These are phyloP conservation scores for Acrocyrtus sp. DNA, from an alignment of 2,888 invertebrate species.

Conservation along the genomic window DNA sequence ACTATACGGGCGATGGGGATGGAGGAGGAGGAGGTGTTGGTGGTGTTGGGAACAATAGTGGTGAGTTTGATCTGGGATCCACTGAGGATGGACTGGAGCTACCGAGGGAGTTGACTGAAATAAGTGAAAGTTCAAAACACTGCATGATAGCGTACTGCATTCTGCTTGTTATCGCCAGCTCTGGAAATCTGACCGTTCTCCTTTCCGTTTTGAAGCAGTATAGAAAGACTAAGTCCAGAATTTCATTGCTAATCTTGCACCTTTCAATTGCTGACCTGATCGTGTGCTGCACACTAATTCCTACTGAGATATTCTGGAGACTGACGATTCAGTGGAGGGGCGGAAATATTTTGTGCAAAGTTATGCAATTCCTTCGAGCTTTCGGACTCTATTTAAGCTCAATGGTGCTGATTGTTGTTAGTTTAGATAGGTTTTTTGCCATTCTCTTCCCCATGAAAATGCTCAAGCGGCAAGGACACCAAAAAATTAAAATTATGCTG, in stretches of 20 bases:
- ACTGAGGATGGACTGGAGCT: too few relatives aligned
- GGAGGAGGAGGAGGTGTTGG: neutral
- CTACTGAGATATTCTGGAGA: constrained; percentile 71
- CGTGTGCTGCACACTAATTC: constrained; percentile 82
- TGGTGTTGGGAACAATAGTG: too few relatives aligned
- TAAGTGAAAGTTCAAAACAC: constrained; percentile 51
- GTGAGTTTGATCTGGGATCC: too few relatives aligned
- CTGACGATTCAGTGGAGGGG: constrained; percentile 80
- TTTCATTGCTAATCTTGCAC: constrained; percentile 76
- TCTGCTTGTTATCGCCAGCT: constrained; percentile 74
- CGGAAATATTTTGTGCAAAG: constrained; percentile 79
- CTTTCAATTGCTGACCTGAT: constrained; percentile 82
- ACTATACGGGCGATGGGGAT: neutral
- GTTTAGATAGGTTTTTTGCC: constrained; percentile 74
- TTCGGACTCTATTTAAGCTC: constrained; percentile 84
- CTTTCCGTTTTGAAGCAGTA: constrained; percentile 73
- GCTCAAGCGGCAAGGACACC: constrained; percentile 71
- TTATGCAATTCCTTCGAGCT: constrained; percentile 77
- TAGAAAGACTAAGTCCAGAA: constrained; percentile 76
- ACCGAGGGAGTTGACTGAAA: constrained; percentile 42
- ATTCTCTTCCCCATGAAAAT: constrained; percentile 78
- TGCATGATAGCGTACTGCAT: constrained; percentile 73
- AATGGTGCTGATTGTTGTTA: constrained; percentile 65
- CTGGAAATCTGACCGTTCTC: constrained; percentile 80
- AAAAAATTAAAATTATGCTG: constrained; percentile 78